A percentile compares a stretch with the other conserved stretches of the same genome.
Conservation (phyloP, 2,888 invertebrate species). For the Eristalinus aeneus region DNA sequence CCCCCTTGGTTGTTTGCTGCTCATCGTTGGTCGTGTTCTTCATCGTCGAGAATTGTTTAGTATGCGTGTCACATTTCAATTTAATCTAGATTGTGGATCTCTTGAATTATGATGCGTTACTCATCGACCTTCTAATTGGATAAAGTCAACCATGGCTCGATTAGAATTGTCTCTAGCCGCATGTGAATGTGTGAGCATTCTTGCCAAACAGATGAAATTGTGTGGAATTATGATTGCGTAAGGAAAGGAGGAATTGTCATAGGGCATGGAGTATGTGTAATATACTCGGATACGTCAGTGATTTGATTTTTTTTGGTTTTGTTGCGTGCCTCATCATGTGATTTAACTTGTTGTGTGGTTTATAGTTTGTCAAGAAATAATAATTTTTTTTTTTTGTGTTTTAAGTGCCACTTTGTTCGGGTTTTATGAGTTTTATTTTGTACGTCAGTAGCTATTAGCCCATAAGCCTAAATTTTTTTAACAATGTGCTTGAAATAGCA, state of each 20-base stretch:
- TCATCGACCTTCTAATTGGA: slow-evolving; percentile 69
- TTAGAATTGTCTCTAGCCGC: slow-evolving; percentile 19
- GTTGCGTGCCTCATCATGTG: neutral
- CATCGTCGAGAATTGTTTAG: slow-evolving; percentile 37
- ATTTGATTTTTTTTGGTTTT: neutral
- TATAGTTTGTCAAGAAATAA: neutral
- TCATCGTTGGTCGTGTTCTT: neutral
- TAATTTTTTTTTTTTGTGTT: neutral
- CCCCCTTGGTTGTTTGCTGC: slow-evolving; percentile 6
- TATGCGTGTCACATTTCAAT: slow-evolving; percentile 70
- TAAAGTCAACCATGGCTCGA: slow-evolving; percentile 60
- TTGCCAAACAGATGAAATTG: neutral
- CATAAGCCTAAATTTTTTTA: too few species aligned
- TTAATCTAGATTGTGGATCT: slow-evolving; percentile 69
- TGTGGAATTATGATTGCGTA: neutral
- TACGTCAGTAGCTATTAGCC: too few species aligned
- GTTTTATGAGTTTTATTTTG: neutral
- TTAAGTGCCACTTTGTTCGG: neutral
- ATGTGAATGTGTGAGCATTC: neutral
- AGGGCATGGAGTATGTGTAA: neutral
- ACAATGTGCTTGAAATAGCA: too few species aligned
- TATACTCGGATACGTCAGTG: neutral
- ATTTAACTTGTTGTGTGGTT: neutral
- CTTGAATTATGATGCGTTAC: slow-evolving; percentile 67
- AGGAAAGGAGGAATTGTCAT: neutral